Evolutionary conservation across 2,797 vertebrate species (phyloP).

Genomic region (Chelon labrosus): DNA sequence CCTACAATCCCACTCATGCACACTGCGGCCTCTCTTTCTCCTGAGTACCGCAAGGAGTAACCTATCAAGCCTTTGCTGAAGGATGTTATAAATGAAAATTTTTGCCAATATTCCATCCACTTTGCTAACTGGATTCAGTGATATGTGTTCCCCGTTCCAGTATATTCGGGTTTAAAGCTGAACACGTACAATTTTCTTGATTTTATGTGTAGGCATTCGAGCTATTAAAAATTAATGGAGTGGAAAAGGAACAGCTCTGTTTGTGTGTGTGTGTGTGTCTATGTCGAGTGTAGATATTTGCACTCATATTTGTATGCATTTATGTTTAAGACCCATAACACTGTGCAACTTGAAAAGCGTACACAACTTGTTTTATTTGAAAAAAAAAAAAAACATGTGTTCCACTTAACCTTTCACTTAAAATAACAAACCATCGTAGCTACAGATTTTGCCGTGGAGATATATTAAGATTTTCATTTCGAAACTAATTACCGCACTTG

Average conservation of each 20-base stretch:
- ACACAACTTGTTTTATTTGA: conserved; percentile 17
- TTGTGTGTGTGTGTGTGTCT: conserved; percentile 23
- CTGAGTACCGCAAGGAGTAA: conserved; percentile 99
- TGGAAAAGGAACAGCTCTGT: conserved; percentile 40
- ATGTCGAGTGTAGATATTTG: conserved; percentile 40
- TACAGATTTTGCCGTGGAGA: conserved; percentile 7
- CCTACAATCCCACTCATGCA: conserved; percentile 80
- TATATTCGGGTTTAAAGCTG: conserved; percentile 46
- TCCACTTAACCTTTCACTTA: not conserved
- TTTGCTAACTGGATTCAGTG: conserved; percentile 95
- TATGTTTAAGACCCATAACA: conserved; percentile 38
- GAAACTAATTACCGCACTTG: conserved; percentile 13
- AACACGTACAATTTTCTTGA: conserved; percentile 34
- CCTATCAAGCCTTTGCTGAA: conserved; percentile 99
- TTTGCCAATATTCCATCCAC: conserved; percentile 94
- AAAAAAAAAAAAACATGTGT: conserved; percentile 16
- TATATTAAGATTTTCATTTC: conserved; percentile 22
- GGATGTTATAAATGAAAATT: conserved; percentile 99
- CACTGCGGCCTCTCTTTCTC: conserved; percentile 84
- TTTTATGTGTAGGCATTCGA: conserved; percentile 47
- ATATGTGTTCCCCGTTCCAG: conserved; percentile 90
- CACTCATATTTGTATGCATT: conserved; percentile 37
- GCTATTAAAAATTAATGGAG: conserved; percentile 44
- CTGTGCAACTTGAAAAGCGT: conserved; percentile 36
- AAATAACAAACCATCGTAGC: not conserved